Conservation (phyloP, 2,797 vertebrate genomes). For the Chaetodon trifasciatus region DNA sequence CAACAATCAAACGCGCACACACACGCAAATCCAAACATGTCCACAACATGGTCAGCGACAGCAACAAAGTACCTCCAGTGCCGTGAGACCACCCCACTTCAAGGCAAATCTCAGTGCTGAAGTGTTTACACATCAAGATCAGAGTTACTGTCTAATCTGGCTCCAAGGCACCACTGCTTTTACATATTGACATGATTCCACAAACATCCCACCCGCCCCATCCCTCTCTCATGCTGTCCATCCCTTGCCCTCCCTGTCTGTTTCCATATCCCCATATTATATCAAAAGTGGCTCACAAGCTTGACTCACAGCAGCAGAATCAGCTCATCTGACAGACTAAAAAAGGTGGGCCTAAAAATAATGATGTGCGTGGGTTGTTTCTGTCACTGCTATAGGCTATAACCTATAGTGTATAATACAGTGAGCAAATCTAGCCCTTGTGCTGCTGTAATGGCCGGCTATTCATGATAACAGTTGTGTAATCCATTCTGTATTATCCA, state of each 20-base stretch:
- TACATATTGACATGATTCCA: slow-evolving; percentile 33
- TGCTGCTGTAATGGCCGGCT: neutral
- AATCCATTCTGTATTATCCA: neutral
- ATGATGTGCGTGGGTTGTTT: neutral
- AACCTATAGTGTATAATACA: neutral
- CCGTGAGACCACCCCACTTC: slow-evolving; percentile 32
- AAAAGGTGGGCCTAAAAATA: slow-evolving; percentile 23
- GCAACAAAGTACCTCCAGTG: slow-evolving; percentile 32
- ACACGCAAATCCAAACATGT: slow-evolving; percentile 22
- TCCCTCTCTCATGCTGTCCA: slow-evolving; percentile 18
- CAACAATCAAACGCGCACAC: neutral
- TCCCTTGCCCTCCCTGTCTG: neutral
- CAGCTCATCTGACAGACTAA: slow-evolving; percentile 1
- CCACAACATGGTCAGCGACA: slow-evolving; percentile 36
- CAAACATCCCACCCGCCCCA: slow-evolving; percentile 11
- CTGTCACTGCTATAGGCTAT: slow-evolving; percentile 1
- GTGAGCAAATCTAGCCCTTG: neutral
- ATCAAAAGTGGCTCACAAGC: slow-evolving; percentile 12
- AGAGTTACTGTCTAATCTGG: slow-evolving; percentile 45
- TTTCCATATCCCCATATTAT: slow-evolving; percentile 16
- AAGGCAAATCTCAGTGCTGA: slow-evolving; percentile 43
- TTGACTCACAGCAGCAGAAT: slow-evolving; percentile 38
- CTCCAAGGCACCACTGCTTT: slow-evolving; percentile 40
- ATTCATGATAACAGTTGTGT: neutral
- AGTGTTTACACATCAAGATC: slow-evolving; percentile 49